phyloP scores from a whole-genome alignment of 2,113 vertebrate species.

The Pseudorasbora parva region DNA sequence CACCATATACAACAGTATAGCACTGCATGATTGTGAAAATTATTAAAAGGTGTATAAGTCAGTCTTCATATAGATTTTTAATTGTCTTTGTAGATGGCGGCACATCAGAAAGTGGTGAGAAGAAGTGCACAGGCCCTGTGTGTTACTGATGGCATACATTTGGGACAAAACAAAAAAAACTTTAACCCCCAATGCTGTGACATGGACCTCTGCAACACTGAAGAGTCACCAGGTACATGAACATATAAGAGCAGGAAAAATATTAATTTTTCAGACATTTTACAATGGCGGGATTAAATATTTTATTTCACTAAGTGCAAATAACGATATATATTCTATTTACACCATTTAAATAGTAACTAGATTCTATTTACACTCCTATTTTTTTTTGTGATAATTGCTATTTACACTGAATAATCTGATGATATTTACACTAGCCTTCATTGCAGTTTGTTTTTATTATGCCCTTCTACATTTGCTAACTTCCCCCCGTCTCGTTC shows the following conservation, averaged over 20 bases:
- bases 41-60: neutral
- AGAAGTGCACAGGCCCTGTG: conserved; percentile 6
- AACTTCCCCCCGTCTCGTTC: too few relatives aligned
- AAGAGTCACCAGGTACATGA: neutral
- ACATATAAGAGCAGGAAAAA: neutral
- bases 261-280: neutral
- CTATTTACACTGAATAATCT: too few relatives aligned
- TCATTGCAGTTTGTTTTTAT: too few relatives aligned
- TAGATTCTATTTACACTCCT: too few relatives aligned
- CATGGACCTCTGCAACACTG: neutral
- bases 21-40: neutral
- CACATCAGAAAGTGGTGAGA: neutral
- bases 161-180: neutral
- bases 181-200: neutral
- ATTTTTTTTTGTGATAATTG: too few relatives aligned
- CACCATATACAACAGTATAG: neutral
- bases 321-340: too few relatives aligned
- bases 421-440: too few relatives aligned
- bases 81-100: neutral
- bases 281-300: neutral
- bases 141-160: neutral
- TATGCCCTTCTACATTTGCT: too few relatives aligned
- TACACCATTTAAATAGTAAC: too few relatives aligned
- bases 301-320: neutral
- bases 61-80: neutral